Evolutionary conservation across 1,140 invertebrate genomes (phyloP), one percentile per base, ranked within the genome.

Genomic region (Zaprionus ghesquierei): DNA sequence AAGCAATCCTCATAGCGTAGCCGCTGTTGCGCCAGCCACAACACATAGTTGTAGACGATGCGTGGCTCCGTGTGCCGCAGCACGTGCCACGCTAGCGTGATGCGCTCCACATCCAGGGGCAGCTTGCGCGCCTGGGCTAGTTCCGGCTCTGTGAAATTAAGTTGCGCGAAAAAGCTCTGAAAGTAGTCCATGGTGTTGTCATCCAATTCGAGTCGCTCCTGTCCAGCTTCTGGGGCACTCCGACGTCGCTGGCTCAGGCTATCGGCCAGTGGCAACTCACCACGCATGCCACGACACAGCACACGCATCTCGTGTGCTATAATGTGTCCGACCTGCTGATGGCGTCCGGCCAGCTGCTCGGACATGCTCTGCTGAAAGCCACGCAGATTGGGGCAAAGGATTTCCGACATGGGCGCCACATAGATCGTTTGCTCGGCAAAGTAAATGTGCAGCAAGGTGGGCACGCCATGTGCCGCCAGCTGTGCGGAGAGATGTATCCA

Each of bases 361-460:
- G 44, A 15, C 10, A 91, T 53, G 31, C 75, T 87, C 1, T 12
- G 3, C 18, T 64, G 27, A 3, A 87, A 77, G 0, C 64, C 68
- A 1, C 51, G 49, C 31, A 75, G 3, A 8, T 23, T 76, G 9
- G 81, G 82, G 58, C 73, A 90, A 0, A 54, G 66, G 18, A 81
- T 13, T n/a, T 90, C 61, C 15, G 65, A 31, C n/a, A 89, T 56
- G 6, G 86, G 73, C 54, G 66, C 68, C 33, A 91, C 69, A 55
- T 82, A 91, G 33, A 91, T 82, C 0, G 90, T 89, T 1, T 71
- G 46, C 49, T 79, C 27, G 8, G 90, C 90, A 56, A 91, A 91
- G 59, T 82, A 91, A 8, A 91, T 77, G n/a, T 81, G 33, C 12
- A 91, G 18, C 5, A 91, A 64, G 1, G 71, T 90, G 13, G 80